Base-by-base conservation (phyloP, 2,797 vertebrate species). In the Spea hammondii region DNA sequence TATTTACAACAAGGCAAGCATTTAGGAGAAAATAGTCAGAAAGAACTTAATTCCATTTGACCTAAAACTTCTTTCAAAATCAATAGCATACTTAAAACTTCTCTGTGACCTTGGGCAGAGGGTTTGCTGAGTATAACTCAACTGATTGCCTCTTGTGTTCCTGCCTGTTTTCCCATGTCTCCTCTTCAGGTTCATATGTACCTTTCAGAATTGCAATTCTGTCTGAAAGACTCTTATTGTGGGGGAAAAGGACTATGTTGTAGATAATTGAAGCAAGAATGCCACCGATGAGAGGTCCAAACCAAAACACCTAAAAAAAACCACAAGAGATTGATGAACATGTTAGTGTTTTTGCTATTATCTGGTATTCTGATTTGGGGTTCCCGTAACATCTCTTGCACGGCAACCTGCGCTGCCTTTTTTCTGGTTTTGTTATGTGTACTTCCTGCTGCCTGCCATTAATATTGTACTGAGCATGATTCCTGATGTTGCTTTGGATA, bases 261-360 rank as follows among this genome's bases (percentile, higher is more conserved):
- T 93, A 93, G 62, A 92, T 84, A 65, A 92, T 64, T n/a, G 92
- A 86, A 0, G 92, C 92, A 72, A 91, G 54, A 78, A 87, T 71
- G 2, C 89, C 92, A 4, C 92, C 92, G 0, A 88, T 49, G 10
- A 93, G 88, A 80, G 92, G 92, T 1, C 92, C 92, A 10, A 92
- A 89, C 92, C 92, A 93, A 86, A 93, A 93, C 32, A 93, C 91
- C 92, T 93, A 71, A 4, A 49, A 66, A 65, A 70, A 9, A 70
- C 6, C 6, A 17, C 17, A 17, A 1, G 17, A 17, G 5, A n/a
- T 32, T 32, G 32, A 32, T 32, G 32, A 32, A 32, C 32, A 32
- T 32, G 32, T 32, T 32, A 32, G 32, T 32, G 32, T 32, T 3
- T 32, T 32, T 32, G 32, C 32, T 32, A 3, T 32, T 32, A 32